phyloP scores from a whole-genome alignment of 2,888 invertebrate species.

The Smittia aterrima region DNA sequence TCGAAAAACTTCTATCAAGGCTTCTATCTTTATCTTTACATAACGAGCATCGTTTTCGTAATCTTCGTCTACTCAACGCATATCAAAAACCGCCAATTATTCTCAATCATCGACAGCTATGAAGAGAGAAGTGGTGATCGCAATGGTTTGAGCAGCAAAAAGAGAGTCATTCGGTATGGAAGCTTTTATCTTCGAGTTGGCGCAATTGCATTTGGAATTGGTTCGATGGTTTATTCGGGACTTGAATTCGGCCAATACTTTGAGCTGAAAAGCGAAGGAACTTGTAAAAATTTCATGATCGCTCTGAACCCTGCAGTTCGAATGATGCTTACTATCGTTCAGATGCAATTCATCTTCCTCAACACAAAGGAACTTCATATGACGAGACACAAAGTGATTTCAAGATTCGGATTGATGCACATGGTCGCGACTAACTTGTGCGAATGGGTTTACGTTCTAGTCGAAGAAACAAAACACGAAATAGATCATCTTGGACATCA shows the following conservation, averaged over 20 bases:
- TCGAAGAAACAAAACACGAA: conserved; percentile 79
- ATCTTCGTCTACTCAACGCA: conserved; percentile 64
- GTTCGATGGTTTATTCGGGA: conserved; percentile 65
- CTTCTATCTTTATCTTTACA: conserved; percentile 73
- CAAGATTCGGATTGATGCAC: conserved; percentile 84
- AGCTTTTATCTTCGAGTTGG: conserved; percentile 78
- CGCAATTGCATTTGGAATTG: conserved; percentile 61
- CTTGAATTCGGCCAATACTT: conserved; percentile 67
- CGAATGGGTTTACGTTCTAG: conserved; percentile 79
- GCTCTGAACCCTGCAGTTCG: conserved; percentile 73
- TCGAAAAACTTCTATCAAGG: conserved; percentile 57
- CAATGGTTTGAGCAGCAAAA: conserved; percentile 20
- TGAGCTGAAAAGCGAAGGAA: conserved; percentile 59
- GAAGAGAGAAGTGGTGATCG: conserved; percentile 38
- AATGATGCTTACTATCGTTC: conserved; percentile 74
- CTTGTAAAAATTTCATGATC: conserved; percentile 59
- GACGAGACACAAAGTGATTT: conserved; percentile 62
- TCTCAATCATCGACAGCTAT: conserved; percentile 54
- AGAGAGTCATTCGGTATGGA: conserved; percentile 59
- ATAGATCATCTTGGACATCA: conserved; percentile 63
- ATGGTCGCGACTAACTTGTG: conserved; percentile 85
- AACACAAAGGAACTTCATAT: conserved; percentile 69
- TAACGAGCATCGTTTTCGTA: conserved; percentile 69
- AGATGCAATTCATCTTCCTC: conserved; percentile 86
- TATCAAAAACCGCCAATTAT: conserved; percentile 60